Percentiles rank a stretch among this genome's conserved stretches.
Evolutionary conservation across 2,888 invertebrate species (phyloP).

Genomic region (Dryadula phaetusa): DNA sequence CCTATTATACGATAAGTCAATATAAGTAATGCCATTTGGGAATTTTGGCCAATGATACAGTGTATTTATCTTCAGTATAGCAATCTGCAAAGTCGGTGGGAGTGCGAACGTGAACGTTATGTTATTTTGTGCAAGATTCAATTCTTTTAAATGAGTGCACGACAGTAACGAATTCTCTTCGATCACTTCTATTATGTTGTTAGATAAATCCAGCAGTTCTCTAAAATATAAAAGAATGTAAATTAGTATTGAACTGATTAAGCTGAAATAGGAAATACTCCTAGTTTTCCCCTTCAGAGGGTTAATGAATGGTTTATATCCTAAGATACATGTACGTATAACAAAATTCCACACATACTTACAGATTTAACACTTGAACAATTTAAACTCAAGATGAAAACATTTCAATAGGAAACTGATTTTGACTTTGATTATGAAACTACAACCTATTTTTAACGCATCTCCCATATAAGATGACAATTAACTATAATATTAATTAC

Average conservation of each 20-base stretch:
- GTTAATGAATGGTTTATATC: no score
- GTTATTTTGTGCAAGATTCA: conserved; percentile 78
- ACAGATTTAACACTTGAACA: no score
- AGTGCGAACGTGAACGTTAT: conserved; percentile 73
- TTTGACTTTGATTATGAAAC: no score
- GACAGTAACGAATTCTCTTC: conserved; percentile 70
- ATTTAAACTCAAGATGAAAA: no score
- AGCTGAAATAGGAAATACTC: no score
- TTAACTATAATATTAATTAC: no score
- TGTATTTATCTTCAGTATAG: conserved; percentile 71
- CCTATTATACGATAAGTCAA: conserved; percentile 76
- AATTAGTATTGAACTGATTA: not conserved
- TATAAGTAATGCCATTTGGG: conserved; percentile 69
- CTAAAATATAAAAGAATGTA: conserved; percentile 56
- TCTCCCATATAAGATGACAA: no score
- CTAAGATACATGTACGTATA: no score
- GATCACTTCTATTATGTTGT: conserved; percentile 75
- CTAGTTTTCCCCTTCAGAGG: no score
- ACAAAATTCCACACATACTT: no score
- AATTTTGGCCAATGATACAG: conserved; percentile 76
- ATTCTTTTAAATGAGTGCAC: conserved; percentile 67
- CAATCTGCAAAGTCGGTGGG: conserved; percentile 69
- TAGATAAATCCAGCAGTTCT: conserved; percentile 74
- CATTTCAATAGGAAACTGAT: no score
- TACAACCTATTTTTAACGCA: no score